Evolutionary conservation across 2,888 invertebrate genomes (phyloP).

Genomic region (Sylvicola fuscatus): DNA sequence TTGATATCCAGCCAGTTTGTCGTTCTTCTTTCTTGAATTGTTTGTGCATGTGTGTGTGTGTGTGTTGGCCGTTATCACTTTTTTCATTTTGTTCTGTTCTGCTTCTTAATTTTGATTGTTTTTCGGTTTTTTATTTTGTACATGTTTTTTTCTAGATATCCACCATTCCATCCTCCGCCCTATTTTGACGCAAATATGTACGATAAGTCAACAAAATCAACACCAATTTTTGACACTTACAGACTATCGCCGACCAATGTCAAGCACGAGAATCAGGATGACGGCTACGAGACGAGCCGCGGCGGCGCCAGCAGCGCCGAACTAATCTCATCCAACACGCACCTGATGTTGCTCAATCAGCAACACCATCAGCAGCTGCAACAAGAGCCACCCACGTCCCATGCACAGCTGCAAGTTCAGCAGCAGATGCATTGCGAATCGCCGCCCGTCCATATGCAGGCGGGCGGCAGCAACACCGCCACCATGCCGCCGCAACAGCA

Average conservation of each 20-base stretch:
- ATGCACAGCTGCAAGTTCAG: constrained; percentile 2
- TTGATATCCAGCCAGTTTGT: no score
- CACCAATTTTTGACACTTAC: constrained; percentile 5
- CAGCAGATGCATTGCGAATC: constrained; percentile 2
- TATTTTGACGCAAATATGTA: no score
- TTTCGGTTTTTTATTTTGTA: no score
- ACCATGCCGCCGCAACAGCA: constrained; percentile 5
- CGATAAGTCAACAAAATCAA: no score
- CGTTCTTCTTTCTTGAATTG: no score
- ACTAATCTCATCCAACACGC: constrained; percentile 22
- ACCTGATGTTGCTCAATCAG: constrained; percentile 12
- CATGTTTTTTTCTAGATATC: no score
- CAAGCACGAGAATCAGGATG: constrained; percentile 57
- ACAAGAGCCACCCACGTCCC: background rate
- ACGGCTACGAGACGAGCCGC: constrained; percentile 76
- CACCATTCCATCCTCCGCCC: no score
- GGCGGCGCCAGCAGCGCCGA: constrained; percentile 20
- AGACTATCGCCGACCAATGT: constrained; percentile 17
- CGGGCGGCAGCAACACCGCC: constrained; percentile 1
- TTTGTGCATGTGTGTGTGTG: no score
- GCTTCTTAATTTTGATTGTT: no score
- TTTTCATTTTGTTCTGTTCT: no score
- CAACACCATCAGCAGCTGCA: background rate
- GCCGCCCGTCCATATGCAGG: background rate
- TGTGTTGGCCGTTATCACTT: no score